Percentiles rank a stretch among this genome's conserved stretches.
Conservation (phyloP, 1,140 invertebrate species). For the Gryon sp. region DNA sequence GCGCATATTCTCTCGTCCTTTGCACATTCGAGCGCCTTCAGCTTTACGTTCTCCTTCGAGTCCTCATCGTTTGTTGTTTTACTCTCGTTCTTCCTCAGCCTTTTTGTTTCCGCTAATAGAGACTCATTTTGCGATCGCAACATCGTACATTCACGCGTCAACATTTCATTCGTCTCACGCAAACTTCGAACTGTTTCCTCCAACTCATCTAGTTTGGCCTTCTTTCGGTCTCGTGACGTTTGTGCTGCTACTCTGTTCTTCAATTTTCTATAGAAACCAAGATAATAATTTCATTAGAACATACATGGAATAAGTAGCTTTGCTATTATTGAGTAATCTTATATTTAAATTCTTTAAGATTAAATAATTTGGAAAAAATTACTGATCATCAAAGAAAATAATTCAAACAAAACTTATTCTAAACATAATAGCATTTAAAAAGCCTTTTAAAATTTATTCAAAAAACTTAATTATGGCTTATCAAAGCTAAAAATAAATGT, state of each 20-base stretch:
- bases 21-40: slow-evolving; percentile 55
- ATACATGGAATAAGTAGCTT: no score
- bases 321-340: no score
- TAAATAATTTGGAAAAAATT: no score
- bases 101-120: slow-evolving; percentile 83
- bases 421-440: no score
- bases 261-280: slow-evolving; percentile 96
- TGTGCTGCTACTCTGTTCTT: slow-evolving; percentile 99
- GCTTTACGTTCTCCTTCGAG: slow-evolving; percentile 68
- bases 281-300: no score
- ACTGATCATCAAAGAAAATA: no score
- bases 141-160: slow-evolving; percentile 83
- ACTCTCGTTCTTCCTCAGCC: slow-evolving; percentile 80
- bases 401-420: no score
- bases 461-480: not conserved
- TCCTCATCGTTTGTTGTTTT: no score
- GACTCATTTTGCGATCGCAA: slow-evolving; percentile 84
- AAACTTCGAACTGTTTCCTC: slow-evolving; percentile 85
- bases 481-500: no score
- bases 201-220: slow-evolving; percentile 93
- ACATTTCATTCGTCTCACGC: slow-evolving; percentile 83
- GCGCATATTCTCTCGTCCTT: slow-evolving; percentile 74
- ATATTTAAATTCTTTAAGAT: no score
- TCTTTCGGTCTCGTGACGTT: slow-evolving; percentile 97
- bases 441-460: no score